Conservation (phyloP, 2,113 vertebrate genomes). For the Rhinopomastus cyanomelas region DNA sequence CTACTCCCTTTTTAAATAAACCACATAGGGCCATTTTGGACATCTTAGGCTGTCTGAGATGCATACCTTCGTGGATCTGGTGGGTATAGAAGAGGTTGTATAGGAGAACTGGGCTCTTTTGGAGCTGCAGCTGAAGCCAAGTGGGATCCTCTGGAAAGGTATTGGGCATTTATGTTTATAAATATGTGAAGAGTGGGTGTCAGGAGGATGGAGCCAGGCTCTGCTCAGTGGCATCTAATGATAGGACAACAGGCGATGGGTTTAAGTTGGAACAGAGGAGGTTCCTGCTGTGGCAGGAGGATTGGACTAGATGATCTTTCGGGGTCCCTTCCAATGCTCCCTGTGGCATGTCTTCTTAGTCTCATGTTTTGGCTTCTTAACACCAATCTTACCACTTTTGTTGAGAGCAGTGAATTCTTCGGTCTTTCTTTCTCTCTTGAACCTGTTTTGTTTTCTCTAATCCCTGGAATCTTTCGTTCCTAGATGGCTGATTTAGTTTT, state of each 20-base stretch:
- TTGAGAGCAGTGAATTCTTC: neutral
- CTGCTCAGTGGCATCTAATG: no score
- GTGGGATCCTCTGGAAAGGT: neutral
- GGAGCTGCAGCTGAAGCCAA: neutral
- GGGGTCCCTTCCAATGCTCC: no score
- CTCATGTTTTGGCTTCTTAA: neutral
- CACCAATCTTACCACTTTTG: neutral
- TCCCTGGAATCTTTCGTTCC: neutral
- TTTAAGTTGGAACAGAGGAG: no score
- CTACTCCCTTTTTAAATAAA: neutral
- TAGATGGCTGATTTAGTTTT: neutral
- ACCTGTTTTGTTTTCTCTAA: neutral
- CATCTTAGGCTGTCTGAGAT: neutral
- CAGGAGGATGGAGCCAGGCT: no score
- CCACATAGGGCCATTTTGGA: neutral
- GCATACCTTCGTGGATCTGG: neutral
- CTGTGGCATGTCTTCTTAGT: neutral
- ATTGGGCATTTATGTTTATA: accelerated
- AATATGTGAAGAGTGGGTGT: no score
- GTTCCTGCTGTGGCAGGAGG: no score
- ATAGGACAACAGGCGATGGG: no score
- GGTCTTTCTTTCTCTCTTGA: neutral
- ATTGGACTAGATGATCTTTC: no score
- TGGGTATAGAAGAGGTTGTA: neutral
- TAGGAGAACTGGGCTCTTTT: neutral